Evolutionary conservation across 1,140 invertebrate species (phyloP), one percentile per base, ranked within the genome.

Genomic region (Hyphantria cunea): DNA sequence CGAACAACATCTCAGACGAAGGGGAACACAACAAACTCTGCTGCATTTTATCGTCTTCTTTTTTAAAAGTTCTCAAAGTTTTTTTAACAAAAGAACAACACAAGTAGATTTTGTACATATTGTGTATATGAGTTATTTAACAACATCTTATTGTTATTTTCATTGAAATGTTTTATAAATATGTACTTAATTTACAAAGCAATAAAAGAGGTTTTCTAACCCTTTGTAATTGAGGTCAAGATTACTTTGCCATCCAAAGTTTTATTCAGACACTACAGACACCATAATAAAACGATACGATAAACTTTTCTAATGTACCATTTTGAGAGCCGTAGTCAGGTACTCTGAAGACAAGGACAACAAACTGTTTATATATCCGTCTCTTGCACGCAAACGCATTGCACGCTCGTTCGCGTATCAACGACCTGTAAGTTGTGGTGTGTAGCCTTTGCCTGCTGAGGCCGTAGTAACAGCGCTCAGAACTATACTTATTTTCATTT

Each of bases 401-500:
- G 73, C 62, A 70, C 72, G 73, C 64, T 63, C 71, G 59, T 69
- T 65, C 72, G 64, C 76, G 82, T 82, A 82, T 80, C 86, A 87
- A 89, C 84, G 86, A 89, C 86, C 86, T 86, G 78, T 72, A 67
- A 70, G 62, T 68, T 73, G 59, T 64, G 44, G 59, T 63, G 54
- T 50, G 67, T 62, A 76, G 74, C 70, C 64, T 73, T 67, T 74
- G 64, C 51, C 73, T 70, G 66, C 77, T 64, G 68, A 70, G 72
- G 58, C 66, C 72, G 74, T 75, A 70, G 76, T 80, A 82, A 73
- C 71, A 73, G 58, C 64, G 69, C 60, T 53, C 47, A 72, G 63
- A 70, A 79, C 70, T 74, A 80, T 80, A 58, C 44, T 58, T 58
- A 81, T 81, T 82, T 82, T 78, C 64, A 78, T 87, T 85, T 87